Percentiles rank a stretch among this genome's conserved stretches.
phyloP scores from a whole-genome alignment of 2,113 vertebrate genomes.

The Thinocorus orbignyianus region DNA sequence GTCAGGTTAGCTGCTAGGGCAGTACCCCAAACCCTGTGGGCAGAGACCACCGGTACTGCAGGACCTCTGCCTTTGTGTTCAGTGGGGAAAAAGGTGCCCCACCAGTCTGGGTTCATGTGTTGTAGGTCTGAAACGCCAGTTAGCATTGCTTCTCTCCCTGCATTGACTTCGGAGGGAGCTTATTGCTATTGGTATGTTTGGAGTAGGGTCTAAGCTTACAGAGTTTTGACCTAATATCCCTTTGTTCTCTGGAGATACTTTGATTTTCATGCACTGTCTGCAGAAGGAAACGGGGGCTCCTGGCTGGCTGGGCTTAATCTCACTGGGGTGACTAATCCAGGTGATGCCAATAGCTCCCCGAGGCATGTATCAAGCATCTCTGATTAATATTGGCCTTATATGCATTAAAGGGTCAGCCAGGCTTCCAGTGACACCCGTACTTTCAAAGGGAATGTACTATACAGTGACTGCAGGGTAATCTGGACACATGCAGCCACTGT shows the following conservation, averaged over 20 bases:
- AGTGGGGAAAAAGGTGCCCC: neutral
- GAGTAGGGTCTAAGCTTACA: neutral
- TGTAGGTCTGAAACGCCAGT: neutral
- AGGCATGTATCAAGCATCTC: neutral
- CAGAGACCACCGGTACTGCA: neutral
- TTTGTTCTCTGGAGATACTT: neutral
- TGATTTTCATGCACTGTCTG: neutral
- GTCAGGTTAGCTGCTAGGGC: neutral
- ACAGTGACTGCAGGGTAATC: neutral
- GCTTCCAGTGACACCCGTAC: neutral
- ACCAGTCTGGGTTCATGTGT: neutral
- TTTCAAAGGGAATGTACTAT: neutral
- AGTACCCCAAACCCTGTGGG: neutral
- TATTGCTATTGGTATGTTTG: neutral
- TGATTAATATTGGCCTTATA: neutral
- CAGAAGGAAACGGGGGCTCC: neutral
- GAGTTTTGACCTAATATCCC: accelerated
- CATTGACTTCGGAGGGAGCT: neutral
- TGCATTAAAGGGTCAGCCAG: neutral
- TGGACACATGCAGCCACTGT: neutral
- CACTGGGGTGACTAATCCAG: neutral
- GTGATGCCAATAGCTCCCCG: neutral
- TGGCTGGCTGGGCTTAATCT: neutral
- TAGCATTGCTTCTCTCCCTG: neutral
- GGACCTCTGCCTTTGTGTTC: neutral